Evolutionary conservation across 2,888 invertebrate species (phyloP), one percentile per base, ranked within the genome.

Genomic region (Andrena bicolor): DNA sequence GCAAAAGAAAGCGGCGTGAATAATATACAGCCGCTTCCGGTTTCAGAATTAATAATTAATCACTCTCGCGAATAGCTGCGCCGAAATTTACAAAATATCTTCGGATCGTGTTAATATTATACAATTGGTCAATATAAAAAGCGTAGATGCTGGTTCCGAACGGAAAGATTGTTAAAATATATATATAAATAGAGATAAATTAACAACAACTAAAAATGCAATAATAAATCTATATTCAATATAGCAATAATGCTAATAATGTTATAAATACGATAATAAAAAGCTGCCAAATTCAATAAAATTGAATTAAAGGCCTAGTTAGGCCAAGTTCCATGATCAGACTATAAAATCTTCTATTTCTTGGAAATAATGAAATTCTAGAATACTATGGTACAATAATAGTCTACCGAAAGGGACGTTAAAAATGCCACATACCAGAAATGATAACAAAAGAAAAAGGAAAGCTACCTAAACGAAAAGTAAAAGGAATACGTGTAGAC

Each of bases 281-380:
- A 68, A 79, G 61, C 70, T 76, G 78, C 79, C 72, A 72, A 76
- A 76, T 75, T 72, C 63, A 77, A 78, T 80, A 49, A 65, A 84
- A 80, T 74, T 78, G 49, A 80, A 76, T 78, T 78, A 56, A 73
- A 71, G 79, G 80, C 78, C 76, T 63, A 63, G 28, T 88, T 86
- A 89, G 81, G 84, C 86, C 86, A 72, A 65, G 71, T 76, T 81
- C 7, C 60, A 66, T 32, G 51, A 69, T 61, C 72, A 82, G 63
- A 77, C n/a, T 35, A 53, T 23, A 61, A 69, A 60, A 60, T 23
- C 10, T 20, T 73, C 35, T 48, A 32, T 32, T 20, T 26, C 20
- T 6, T 8, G 23, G 48, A 41, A 63, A 53, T 65, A 61, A 65
- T 35, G 56, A 82, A 73, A 53, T 30, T 60, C 30, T 35, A 26